phyloP scores from a whole-genome alignment of 2,888 invertebrate genomes.

The Lampropteryx suffumata region DNA sequence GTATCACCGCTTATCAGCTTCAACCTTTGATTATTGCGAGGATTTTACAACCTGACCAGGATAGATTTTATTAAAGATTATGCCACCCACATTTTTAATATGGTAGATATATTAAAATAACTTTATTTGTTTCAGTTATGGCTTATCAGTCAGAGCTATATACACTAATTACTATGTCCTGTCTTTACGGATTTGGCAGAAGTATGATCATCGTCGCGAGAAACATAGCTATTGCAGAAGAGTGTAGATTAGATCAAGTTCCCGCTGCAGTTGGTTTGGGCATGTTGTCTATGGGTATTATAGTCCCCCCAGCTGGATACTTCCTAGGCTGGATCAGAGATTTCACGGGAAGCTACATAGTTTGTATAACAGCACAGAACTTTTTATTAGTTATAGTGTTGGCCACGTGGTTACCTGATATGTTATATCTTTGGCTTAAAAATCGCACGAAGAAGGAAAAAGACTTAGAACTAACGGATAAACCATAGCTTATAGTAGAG shows the following conservation, averaged over 20 bases:
- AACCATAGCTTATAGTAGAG: conserved; percentile 33
- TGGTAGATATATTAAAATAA: not conserved
- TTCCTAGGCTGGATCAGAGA: conserved; percentile 86
- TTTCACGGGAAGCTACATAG: conserved; percentile 83
- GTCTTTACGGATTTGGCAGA: conserved; percentile 86
- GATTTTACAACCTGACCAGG: not conserved
- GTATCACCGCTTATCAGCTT: conserved; percentile 9
- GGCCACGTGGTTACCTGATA: conserved; percentile 84
- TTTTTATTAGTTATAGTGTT: conserved; percentile 78
- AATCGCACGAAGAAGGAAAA: conserved; percentile 41
- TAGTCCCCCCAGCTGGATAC: conserved; percentile 86
- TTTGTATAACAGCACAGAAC: conserved; percentile 86
- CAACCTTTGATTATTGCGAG: conserved; percentile 11
- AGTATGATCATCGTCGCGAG: conserved; percentile 89
- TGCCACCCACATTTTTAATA: too few species aligned
- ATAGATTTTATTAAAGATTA: not conserved
- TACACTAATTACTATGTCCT: conserved; percentile 79
- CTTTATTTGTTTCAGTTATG: conserved; percentile 69
- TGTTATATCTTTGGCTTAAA: conserved; percentile 54
- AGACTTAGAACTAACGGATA: conserved; percentile 47
- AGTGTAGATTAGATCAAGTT: conserved; percentile 81
- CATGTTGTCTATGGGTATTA: conserved; percentile 87
- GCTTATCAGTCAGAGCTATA: conserved; percentile 82
- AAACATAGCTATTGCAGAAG: conserved; percentile 86
- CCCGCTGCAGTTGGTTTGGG: conserved; percentile 88